phyloP scores from a whole-genome alignment of 2,888 invertebrate genomes.

The Catocala fraxini region DNA sequence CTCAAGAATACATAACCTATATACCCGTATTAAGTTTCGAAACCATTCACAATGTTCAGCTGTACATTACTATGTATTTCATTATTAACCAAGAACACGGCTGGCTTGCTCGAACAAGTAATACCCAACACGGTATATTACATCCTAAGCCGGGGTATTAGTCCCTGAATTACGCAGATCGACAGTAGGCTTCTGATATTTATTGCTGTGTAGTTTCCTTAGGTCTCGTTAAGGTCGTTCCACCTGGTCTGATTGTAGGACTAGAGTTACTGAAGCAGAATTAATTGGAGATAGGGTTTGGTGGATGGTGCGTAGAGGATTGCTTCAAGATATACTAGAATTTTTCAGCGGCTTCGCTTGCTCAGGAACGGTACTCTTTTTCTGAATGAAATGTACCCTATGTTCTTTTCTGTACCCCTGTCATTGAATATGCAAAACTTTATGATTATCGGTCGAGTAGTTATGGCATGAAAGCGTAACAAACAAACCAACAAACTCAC shows the following conservation, averaged over 20 bases:
- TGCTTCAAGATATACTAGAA: too few species aligned
- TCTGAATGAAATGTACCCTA: too few species aligned
- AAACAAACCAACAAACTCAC: too few species aligned
- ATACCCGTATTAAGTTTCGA: constrained; percentile 12
- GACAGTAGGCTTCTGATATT: constrained; percentile 35
- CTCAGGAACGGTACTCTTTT: too few species aligned
- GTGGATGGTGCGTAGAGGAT: too few species aligned
- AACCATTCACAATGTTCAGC: constrained; percentile 8
- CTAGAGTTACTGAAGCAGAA: constrained; percentile 1
- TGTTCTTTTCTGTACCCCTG: too few species aligned
- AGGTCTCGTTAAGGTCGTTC: constrained; percentile 7
- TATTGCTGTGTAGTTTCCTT: constrained; percentile 22
- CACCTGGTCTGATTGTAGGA: neutral
- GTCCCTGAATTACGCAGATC: constrained; percentile 43
- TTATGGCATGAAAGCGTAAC: too few species aligned
- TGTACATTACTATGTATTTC: constrained; percentile 17
- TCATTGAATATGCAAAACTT: too few species aligned
- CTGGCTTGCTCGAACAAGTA: constrained; percentile 19
- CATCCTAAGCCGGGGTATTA: constrained; percentile 47
- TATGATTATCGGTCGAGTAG: too few species aligned
- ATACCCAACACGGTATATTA: constrained; percentile 32
- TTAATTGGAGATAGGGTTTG: neutral
- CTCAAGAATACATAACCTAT: constrained; percentile 2
- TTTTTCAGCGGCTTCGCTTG: too few species aligned
- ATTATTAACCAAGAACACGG: constrained; percentile 25